Evolutionary conservation across 2,888 invertebrate species (phyloP), one percentile per base, ranked within the genome.

Genomic region (Heliconius erato): DNA sequence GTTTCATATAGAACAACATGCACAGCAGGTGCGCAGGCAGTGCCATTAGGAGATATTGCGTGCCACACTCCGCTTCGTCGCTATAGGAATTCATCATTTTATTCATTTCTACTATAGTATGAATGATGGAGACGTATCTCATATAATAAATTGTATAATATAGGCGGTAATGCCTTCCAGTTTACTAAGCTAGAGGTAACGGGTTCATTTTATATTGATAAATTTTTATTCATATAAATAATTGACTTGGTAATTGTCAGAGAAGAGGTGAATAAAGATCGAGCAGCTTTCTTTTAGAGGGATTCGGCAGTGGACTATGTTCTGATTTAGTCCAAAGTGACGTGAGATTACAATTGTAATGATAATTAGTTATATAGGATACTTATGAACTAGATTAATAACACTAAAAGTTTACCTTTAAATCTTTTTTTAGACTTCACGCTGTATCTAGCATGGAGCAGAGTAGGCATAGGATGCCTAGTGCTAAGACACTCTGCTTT

Each of bases 11-110:
- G 40, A 79, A 81, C 65, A 63, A 78, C 81, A 74, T 79, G 79
- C 59, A 74, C 59, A 74, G 44, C 82, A 82, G 79, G 82, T 79
- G 79, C 63, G 79, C 79, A n/a, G 63, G 82, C 74, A 79, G 79
- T 79, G 74, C 76, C 79, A 79, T 79, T 82, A 82, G 69, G 23
- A 63, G 69, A 79, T 76, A 79, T 82, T 82, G 82, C 82, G 79
- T 79, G 74, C 74, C 74, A 40, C 19, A 44, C 74, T 68, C 68
- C 28, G 23, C 77, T 63, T 26, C 81, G 76, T 71, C 68, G 76
- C 40, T 63, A 54, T 77, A 78, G 65, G 81, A 81, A 69, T 81
- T 81, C 77, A 71, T 76, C 77, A 71, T 81, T 81, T 81, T 77
- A 81, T 81, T 78, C 71, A 81, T 81, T 77, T 71, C 77, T 59